Percentiles rank a stretch among this genome's conserved stretches.
These are phyloP conservation scores for Aproaerema taeniolella DNA, from an alignment of 2,888 invertebrate species.

Conservation along the genomic window DNA sequence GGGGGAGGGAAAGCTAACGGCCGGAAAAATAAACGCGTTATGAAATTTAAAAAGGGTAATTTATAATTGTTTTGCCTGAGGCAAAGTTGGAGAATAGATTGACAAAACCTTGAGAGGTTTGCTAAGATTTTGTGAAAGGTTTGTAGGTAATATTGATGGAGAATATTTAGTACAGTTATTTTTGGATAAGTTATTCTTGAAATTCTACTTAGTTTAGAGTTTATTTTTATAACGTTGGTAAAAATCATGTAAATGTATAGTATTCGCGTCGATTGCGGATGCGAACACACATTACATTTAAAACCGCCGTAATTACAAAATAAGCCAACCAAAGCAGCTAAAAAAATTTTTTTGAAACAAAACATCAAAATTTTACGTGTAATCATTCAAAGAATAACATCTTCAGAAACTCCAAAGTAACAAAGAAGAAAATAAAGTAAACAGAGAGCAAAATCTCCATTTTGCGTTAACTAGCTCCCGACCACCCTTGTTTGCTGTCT, in stretches of 20 bases:
- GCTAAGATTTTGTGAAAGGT: too few relatives aligned
- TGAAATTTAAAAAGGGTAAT: slow-evolving; percentile 54
- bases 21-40: slow-evolving; percentile 46
- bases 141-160: too few relatives aligned
- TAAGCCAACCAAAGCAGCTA: too few relatives aligned
- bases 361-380: slow-evolving; percentile 5
- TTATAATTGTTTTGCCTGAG: slow-evolving; percentile 17
- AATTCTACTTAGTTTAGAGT: too few relatives aligned
- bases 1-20: slow-evolving; percentile 30
- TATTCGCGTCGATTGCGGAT: too few relatives aligned
- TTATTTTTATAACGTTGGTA: too few relatives aligned
- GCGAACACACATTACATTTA: too few relatives aligned
- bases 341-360: neutral
- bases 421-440: slow-evolving; percentile 33
- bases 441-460: slow-evolving; percentile 39
- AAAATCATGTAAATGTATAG: too few relatives aligned
- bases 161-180: too few relatives aligned
- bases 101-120: too few relatives aligned
- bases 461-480: slow-evolving; percentile 44
- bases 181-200: too few relatives aligned
- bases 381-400: slow-evolving; percentile 23
- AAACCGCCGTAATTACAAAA: too few relatives aligned
- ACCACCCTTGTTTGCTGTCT: slow-evolving; percentile 65
- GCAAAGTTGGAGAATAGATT: neutral
- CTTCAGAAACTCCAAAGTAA: slow-evolving; percentile 21